These are phyloP conservation scores for Drosophila nigricruria DNA, from an alignment of 2,888 invertebrate genomes.

Conservation along the genomic window DNA sequence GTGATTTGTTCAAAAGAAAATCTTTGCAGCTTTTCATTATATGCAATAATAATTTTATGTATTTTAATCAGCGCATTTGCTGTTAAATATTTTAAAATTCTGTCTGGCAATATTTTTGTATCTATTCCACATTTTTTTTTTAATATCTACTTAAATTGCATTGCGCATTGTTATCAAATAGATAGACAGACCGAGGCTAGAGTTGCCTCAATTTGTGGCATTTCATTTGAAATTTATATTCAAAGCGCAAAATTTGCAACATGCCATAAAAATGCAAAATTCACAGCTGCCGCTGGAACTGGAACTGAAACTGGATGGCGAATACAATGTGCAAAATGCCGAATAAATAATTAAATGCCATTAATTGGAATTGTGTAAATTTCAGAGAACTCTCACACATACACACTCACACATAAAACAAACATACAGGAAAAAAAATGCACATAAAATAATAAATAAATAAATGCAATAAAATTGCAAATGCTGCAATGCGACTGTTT, in stretches of 20 bases:
- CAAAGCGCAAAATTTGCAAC: conserved; percentile 48
- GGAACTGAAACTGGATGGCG: conserved; percentile 21
- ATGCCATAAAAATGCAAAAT: conserved; percentile 74
- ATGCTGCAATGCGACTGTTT: conserved; percentile 61
- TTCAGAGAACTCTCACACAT: conserved; percentile 48
- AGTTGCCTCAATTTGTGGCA: conserved; percentile 11
- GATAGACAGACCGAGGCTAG: neutral
- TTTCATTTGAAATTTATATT: conserved; percentile 46
- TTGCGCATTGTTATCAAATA: conserved; percentile 32
- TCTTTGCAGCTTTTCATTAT: neutral
- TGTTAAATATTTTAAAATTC: conserved; percentile 2
- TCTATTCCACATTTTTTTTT: neutral
- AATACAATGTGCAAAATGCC: conserved; percentile 69
- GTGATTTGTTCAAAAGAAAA: neutral
- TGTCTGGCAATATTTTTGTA: neutral
- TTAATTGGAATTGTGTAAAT: conserved; percentile 79
- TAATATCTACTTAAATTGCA: neutral
- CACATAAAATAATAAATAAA: conserved; percentile 73
- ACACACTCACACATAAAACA: conserved; percentile 24
- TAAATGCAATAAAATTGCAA: conserved; percentile 78
- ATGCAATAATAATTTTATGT: neutral
- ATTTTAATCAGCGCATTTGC: neutral
- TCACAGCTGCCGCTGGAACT: conserved; percentile 60
- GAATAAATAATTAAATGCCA: conserved; percentile 80
- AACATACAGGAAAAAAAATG: conserved; percentile 26